Percentiles rank a stretch among this genome's conserved stretches.
Evolutionary conservation across 2,113 vertebrate genomes (phyloP).

Genomic region (Lepidothrix coronata): DNA sequence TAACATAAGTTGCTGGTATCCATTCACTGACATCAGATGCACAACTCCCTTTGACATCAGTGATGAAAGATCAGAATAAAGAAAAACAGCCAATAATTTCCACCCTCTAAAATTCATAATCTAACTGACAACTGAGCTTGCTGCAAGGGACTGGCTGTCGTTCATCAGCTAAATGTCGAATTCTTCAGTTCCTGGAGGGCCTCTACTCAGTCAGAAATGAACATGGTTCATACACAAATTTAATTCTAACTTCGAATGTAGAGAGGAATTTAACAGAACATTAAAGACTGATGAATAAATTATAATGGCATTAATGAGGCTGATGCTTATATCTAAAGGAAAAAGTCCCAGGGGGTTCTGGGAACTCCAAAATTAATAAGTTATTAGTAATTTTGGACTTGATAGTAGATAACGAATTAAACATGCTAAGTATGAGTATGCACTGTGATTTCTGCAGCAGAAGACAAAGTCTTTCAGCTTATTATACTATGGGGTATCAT

Average conservation of each 20-base stretch:
- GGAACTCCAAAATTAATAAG: slow-evolving; percentile 24
- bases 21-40: not conserved
- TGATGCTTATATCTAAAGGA: slow-evolving; percentile 22
- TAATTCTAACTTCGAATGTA: slow-evolving; percentile 22
- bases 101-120: not conserved
- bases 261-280: slow-evolving; percentile 48
- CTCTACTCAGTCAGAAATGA: slow-evolving; percentile 23
- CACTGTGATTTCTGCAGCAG: not conserved
- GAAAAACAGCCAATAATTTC: not conserved
- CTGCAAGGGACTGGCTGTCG: not conserved
- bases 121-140: not conserved
- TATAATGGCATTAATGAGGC: slow-evolving; percentile 37
- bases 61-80: not conserved
- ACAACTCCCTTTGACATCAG: not conserved
- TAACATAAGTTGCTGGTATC: not conserved
- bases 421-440: not conserved
- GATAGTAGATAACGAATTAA: slow-evolving; percentile 54
- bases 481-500: not conserved
- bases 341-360: slow-evolving; percentile 18
- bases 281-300: slow-evolving; percentile 59
- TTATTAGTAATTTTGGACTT: slow-evolving; percentile 42
- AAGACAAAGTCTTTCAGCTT: not conserved
- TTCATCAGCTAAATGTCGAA: not conserved
- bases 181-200: not conserved
- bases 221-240: slow-evolving; percentile 14